Base-by-base conservation (phyloP, 2,797 vertebrate genomes). In the Pteropus rufus region DNA sequence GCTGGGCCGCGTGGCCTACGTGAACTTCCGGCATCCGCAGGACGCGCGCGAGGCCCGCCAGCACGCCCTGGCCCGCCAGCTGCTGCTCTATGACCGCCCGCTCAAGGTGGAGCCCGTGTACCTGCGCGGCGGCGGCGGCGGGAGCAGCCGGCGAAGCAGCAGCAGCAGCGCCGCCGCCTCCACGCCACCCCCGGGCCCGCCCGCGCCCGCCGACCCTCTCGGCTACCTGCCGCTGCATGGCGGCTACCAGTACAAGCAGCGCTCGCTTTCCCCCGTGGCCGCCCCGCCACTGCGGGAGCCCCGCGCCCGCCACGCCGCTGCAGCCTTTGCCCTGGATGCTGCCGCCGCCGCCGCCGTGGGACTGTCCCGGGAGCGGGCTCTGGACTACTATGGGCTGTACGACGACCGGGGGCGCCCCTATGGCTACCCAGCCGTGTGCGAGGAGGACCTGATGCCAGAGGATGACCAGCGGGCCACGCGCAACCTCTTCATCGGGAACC, bases 101-200 rank as follows among this genome's bases (percentile, higher is more conserved):
- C 99, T 99, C 3, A 99, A 99, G 76, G 99, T 99, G 16, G 99
- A 99, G 77, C 99, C 99, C 1, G 99, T 99, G 97, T 99, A 99
- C 85, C 99, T 99, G 58, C 98, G 99, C 6, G 99, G 99, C 84
- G 98, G 99, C 65, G 99, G 99, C 90, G 99, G 99, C 90, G 98
- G 99, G 89, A 99, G 99, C 91, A 99, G 99, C 77, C 99, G 99
- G 58, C 98, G 99, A 5, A 98, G 99, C 86, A 99, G 99, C 95
- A 99, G 99, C 80, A 99, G 49, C 69, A 97, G 97, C 54, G 97
- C 97, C 99, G 99, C 56, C 97, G 99, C 94, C 94, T 99, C 99
- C 95, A 99, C 99, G 1, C 99, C 99, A 0, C 99, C 99, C 0
- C 99, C 99, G 0, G 99, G 98, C 0, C 99, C 99, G 0, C 99